Base-by-base conservation (phyloP, 2,888 invertebrate genomes). In the Hemistola chrysoprasaria region DNA sequence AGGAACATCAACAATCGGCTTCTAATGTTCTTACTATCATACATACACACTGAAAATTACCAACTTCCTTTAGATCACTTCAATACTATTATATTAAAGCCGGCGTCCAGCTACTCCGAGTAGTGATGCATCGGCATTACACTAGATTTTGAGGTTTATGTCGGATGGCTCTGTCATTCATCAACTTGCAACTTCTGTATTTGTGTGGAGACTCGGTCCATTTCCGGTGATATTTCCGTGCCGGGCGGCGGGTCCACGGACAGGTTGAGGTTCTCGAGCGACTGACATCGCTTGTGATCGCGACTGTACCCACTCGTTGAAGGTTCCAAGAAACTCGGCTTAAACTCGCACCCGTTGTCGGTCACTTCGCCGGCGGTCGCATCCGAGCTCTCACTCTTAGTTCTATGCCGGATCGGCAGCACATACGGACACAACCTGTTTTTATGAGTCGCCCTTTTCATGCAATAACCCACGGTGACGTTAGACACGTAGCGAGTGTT, bases 341-440 rank as follows among this genome's bases (percentile, higher is more conserved):
- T 79, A 46, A 67, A 67, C 31, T 84, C 81, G 63, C 66, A 72
- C 39, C 65, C 65, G 52, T 45, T 67, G 11, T 89, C 84, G 59
- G 52, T 70, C 52, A 68, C 62, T 46, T 86, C 84, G 70, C 75
- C 71, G 59, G 65, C 57, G 54, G 81, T 71, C 33, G 76, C 80
- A 53, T 92, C 92, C 3, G 92, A 91, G 70, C 92, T 92, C 65
- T 92, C 92, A 66, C 92, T 92, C 74, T 90, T 90, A 53, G 91
- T 91, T 70, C 91, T 80, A 61, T 90, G 90, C 52, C 92, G 75
- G 43, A 90, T 89, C 27, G 91, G 90, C 52, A 90, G 60, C 29
- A 86, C 80, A 65, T 92, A 92, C 1, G 92, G 92, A 64, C 90
- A 91, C 50, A 90, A 89, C 63, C 92, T 83, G 75, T 90, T 90